Base-by-base conservation (phyloP, 2,888 invertebrate genomes). In the Drosophila merina region DNA sequence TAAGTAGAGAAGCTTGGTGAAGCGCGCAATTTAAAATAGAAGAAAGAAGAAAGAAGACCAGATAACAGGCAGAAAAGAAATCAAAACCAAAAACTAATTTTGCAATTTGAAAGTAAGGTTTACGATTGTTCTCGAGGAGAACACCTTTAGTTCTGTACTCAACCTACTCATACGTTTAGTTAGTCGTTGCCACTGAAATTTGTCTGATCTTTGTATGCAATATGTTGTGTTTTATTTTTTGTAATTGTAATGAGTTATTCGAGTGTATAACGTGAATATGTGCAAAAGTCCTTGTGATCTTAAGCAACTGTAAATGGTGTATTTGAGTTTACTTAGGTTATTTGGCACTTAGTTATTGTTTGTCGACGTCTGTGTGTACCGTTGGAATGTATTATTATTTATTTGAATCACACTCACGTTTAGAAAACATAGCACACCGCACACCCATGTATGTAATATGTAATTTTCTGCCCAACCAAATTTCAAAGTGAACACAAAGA, bases 401-500 rank as follows among this genome's bases (percentile, higher is more conserved):
- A 44, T 63, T 73, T 73, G 44, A 48, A 56, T 51, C 51, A 57
- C 42, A 55, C 57, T 40, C 56, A 57, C 38, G 38, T 14, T 40
- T 55, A 57, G 49, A 40, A 45, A 54, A 55, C 55, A 50, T 51
- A 75, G 47, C 48, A 56, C 45, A 64, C 47, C 52, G 9, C 25
- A 20, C 10, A 20, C 8, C 25, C 51, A 59, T 77, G 69, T 69
- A 79, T 83, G 75, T 76, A 76, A 72, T 67, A 64, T 71, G 67
- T 64, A 40, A 73, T 54, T 64, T 72, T 76, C 72, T 82, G 82
- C 75, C 86, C 73, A 56, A 55, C 75, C 72, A 68, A 57, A 74
- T 76, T 73, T 79, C 57, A 83, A 82, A 86, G 77, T 73, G 60
- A 88, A 82, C 88, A 88, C 88, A 81, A 81, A 81, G 69, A 85